A percentile compares a stretch with the other conserved stretches of the same genome.
These are phyloP conservation scores for Timandra comae DNA, from an alignment of 2,888 invertebrate genomes.

Conservation along the genomic window DNA sequence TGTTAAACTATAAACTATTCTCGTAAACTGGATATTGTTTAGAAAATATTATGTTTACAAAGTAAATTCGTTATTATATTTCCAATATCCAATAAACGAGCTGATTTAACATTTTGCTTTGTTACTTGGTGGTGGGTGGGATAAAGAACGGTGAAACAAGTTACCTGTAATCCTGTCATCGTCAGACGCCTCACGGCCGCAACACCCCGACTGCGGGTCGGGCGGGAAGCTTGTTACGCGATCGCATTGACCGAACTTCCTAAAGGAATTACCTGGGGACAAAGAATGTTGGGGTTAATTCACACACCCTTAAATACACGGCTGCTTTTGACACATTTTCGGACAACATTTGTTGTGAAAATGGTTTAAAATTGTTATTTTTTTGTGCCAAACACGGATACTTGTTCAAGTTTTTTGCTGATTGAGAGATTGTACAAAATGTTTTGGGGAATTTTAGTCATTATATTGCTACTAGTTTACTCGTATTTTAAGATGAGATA, in stretches of 20 bases:
- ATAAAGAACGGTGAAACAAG: constrained; percentile 13
- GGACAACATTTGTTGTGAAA: too few species aligned
- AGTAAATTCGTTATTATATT: constrained; percentile 1
- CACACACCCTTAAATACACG: constrained; percentile 4
- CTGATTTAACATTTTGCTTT: constrained; percentile 23
- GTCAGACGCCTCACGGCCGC: constrained; percentile 52
- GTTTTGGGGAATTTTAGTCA: too few species aligned
- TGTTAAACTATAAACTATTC: too few species aligned
- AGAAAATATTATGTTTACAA: too few species aligned
- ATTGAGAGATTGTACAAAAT: too few species aligned
- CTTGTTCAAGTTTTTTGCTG: too few species aligned
- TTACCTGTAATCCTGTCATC: constrained; percentile 49
- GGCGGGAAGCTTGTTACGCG: constrained; percentile 44
- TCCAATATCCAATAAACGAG: constrained; percentile 13
- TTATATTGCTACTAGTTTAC: too few species aligned
- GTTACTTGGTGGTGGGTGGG: constrained; percentile 16
- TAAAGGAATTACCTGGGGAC: constrained; percentile 16
- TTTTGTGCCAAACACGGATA: too few species aligned
- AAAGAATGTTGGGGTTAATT: constrained; percentile 9
- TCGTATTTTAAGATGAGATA: too few species aligned
- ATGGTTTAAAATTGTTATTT: too few species aligned
- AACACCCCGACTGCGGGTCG: constrained; percentile 49
- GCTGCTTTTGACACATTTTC: too few species aligned
- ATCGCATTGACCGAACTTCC: constrained; percentile 34
- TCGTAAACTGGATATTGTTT: too few species aligned